Base-by-base conservation (phyloP, 2,888 invertebrate genomes). In the Meliscaeva auricollis region DNA sequence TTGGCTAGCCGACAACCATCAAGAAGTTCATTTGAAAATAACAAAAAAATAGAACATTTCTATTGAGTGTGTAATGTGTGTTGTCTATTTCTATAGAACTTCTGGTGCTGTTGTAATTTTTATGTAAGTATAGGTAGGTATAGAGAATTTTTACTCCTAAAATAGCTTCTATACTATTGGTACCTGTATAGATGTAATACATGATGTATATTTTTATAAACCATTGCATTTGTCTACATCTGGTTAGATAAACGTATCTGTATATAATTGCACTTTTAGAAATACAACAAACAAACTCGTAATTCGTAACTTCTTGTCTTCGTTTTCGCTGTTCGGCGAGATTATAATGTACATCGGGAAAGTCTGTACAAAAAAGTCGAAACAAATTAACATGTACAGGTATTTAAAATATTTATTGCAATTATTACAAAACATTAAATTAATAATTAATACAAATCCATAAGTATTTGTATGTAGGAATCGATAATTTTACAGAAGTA, bases 1-100 rank as follows among this genome's bases (percentile, higher is more conserved):
- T 85, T 81, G 85, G 81, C 85, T 85, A 76, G 81, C 73, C 68
- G 54, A 58, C 48, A 77, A 85, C 73, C 81, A 85, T 68, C 85
- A 85, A 85, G 81, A 84, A 84, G 84, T 84, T 84, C 70, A 84
- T 6, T 75, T 41, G 38, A 75, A 58, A 9, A 9, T 38, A 11
- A 48, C 5, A 58, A 80, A 58, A 60, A 80, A 84, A 80, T 70
- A 74, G 73, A 69, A 79, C 79, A 72, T 68, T 75, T 75, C 60
- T 81, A 56, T 46, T 26, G 66, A 70, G 56, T 75, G 62, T 79
- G 74, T 84, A 75, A 82, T 68, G 54, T 26, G 52, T 41, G n/a
- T n/a, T n/a, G n/a, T n/a, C n/a, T n/a, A n/a, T n/a, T n/a, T n/a
- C n/a, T n/a, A n/a, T n/a, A 41, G 52, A 68, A 76, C 60, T 81